These are phyloP conservation scores for Syndactyla subalaris DNA, from an alignment of 2,797 vertebrate species.

Conservation along the genomic window DNA sequence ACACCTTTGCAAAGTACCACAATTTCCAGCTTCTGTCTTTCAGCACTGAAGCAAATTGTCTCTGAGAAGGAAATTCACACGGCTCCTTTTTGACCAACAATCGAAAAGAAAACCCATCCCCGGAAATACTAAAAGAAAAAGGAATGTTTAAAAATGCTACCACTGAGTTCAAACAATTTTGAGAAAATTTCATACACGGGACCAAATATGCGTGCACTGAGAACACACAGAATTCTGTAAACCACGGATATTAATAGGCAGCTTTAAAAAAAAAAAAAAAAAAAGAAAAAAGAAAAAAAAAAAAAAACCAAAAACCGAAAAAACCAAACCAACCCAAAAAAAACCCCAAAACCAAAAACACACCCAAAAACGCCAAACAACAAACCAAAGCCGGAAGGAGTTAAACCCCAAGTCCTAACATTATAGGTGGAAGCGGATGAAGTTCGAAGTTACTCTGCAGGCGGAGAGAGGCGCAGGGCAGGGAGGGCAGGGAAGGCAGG, in stretches of 20 bases:
- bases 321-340: too few species aligned
- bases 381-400: neutral
- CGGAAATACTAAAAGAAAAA: neutral
- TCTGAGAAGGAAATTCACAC: constrained; percentile 61
- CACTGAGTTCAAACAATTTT: constrained; percentile 10
- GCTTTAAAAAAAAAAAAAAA: neutral
- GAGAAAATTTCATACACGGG: neutral
- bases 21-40: constrained; percentile 81
- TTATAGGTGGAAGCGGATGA: neutral
- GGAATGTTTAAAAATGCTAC: neutral
- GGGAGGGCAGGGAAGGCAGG: neutral
- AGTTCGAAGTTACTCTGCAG: neutral
- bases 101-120: neutral
- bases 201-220: rapidly evolving
- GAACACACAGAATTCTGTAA: neutral
- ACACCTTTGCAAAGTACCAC: constrained; percentile 79
- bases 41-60: constrained; percentile 83
- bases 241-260: neutral
- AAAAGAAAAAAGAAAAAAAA: too few species aligned
- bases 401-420: neutral
- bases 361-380: neutral
- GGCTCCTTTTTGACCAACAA: constrained; percentile 33
- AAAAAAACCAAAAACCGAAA: too few species aligned
- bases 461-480: neutral
- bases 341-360: too few species aligned